Base-by-base conservation (phyloP, 2,797 vertebrate species). In the Heterohyrax brucei region DNA sequence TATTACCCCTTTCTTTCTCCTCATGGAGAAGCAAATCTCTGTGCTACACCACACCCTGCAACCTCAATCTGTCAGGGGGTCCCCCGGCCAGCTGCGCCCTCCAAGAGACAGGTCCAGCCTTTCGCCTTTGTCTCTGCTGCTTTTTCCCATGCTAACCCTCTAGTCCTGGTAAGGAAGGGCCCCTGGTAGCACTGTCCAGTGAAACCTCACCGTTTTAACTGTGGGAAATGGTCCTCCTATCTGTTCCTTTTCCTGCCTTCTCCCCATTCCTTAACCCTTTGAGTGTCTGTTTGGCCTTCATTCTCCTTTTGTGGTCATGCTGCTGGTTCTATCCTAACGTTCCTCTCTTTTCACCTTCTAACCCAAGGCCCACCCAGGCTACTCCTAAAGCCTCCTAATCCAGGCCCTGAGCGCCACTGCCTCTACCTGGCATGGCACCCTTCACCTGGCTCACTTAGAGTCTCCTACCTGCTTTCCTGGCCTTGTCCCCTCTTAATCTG, bases 141-240 rank as follows among this genome's bases (percentile, higher is more conserved):
- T 33, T 56, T 56, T 46, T 89, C 73, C 75, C 13, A 84, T 66
- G 46, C 62, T 33, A 85, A 84, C 39, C 28, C 39, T 73, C 91
- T 84, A 22, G 53, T 44, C 19, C 33, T 84, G 30, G 22, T 68
- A 50, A 24, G 21, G 50, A 48, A 93, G 62, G 76, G n/a, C 30
- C 75, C 61, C 53, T 81, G 92, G 90, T 28, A 89, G 77, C 46
- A 77, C 9, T 22, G 70, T 4, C 33, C 39, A 30, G 39, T 85
- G 26, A 85, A 92, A 87, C 80, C 22, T 24, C 70, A 80, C 24
- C 28, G 53, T 56, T 76, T 87, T 84, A 87, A 68, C 78, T 91
- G 83, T 28, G 87, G 66, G 50, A 78, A 79, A 82, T 4, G 91
- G 83, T 6, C 26, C 24, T 70, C 28, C 62, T n/a, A n/a, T 62